Evolutionary conservation across 2,888 invertebrate species (phyloP).

Genomic region (Micropterix aruncella): DNA sequence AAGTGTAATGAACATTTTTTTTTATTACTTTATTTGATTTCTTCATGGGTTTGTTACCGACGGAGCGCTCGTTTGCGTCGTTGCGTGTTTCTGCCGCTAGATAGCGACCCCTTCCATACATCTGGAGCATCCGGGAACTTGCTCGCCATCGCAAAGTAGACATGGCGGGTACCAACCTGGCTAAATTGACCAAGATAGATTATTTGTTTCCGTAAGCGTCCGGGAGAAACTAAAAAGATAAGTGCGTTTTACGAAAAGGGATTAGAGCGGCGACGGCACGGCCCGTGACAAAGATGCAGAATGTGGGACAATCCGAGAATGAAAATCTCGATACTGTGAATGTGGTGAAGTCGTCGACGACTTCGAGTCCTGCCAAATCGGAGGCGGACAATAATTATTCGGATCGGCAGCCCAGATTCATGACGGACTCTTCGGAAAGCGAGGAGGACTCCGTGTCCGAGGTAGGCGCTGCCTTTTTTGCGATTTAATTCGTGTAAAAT

Average conservation of each 20-base stretch:
- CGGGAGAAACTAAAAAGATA: not conserved
- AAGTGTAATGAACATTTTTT: no score
- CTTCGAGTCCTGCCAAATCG: slow-evolving; percentile 71
- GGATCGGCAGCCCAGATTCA: slow-evolving; percentile 74
- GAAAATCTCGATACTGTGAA: slow-evolving; percentile 70
- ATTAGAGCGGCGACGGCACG: no score
- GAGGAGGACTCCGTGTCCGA: slow-evolving; percentile 94
- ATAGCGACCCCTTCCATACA: slow-evolving; percentile 37
- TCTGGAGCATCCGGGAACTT: slow-evolving; percentile 49
- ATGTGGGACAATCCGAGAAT: slow-evolving; percentile 78
- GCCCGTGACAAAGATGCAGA: slow-evolving; percentile 85
- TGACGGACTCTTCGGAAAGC: slow-evolving; percentile 89
- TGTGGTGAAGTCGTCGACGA: slow-evolving; percentile 68
- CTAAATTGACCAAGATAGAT: slow-evolving; percentile 47
- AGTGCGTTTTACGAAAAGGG: no score
- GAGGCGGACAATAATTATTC: slow-evolving; percentile 80
- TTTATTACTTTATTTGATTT: no score
- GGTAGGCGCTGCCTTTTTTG: slow-evolving; percentile 42
- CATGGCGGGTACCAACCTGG: slow-evolving; percentile 65
- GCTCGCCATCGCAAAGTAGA: slow-evolving; percentile 62
- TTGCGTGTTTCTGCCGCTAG: slow-evolving; percentile 25
- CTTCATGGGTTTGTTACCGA: no score
- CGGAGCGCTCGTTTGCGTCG: no score
- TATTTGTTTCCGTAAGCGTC: slow-evolving; percentile 20
- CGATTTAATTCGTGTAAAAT: slow-evolving; percentile 23